phyloP scores from a whole-genome alignment of 2,113 vertebrate genomes.

The Aphelocoma coerulescens region DNA sequence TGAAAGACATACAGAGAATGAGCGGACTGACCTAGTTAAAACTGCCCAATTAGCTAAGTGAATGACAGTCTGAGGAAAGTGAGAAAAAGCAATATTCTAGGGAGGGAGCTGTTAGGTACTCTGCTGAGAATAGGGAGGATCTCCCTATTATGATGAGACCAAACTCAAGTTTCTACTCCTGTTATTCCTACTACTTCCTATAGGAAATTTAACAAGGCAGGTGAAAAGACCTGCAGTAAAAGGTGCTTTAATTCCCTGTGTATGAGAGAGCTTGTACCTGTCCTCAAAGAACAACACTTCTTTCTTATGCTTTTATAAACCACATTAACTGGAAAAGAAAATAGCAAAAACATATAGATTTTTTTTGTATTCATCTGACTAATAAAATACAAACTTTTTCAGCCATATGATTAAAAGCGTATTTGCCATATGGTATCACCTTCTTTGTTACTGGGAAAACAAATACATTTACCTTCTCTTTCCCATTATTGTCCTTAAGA shows the following conservation, averaged over 20 bases:
- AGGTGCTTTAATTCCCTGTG: background rate
- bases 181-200: background rate
- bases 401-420: background rate
- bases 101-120: background rate
- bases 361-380: background rate
- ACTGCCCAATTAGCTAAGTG: background rate
- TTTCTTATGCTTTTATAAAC: background rate
- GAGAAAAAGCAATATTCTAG: background rate
- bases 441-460: background rate
- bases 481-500: background rate
- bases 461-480: background rate
- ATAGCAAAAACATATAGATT: background rate
- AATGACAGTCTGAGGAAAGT: background rate
- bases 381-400: background rate
- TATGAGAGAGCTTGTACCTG: background rate
- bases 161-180: background rate
- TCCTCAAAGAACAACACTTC: background rate
- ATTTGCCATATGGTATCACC: background rate
- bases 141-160: background rate
- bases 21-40: background rate
- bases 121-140: background rate
- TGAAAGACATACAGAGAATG: background rate
- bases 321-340: background rate
- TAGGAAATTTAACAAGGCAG: background rate
- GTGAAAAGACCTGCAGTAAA: background rate